Conservation (phyloP, 1,140 invertebrate genomes). For the Ostrea denselamellosa region DNA sequence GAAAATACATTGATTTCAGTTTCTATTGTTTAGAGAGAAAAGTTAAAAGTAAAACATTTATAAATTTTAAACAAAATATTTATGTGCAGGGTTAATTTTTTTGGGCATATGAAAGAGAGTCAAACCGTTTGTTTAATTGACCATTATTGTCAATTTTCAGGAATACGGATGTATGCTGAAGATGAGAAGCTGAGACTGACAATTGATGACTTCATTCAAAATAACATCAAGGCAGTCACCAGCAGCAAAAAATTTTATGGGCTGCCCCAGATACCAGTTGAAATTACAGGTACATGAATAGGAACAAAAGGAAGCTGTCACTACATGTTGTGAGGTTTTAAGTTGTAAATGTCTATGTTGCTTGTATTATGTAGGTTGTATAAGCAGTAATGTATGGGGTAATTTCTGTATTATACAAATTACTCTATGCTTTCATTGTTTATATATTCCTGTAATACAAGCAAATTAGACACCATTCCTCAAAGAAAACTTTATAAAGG, state of each 20-base stretch:
- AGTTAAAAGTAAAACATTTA: not conserved
- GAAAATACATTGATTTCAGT: not conserved
- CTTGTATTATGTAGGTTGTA: no score
- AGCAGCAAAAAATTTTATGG: conserved; percentile 82
- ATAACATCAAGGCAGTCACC: conserved; percentile 84
- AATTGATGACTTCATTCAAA: conserved; percentile 86
- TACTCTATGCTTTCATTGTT: no score
- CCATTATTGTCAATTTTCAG: conserved; percentile 57
- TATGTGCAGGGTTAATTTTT: not conserved
- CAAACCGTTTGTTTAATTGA: not conserved
- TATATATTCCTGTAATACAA: no score
- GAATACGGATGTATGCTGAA: conserved; percentile 60
- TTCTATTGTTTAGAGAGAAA: not conserved
- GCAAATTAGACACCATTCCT: no score
- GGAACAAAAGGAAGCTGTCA: no score
- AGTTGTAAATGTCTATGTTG: no score
- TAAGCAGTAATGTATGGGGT: no score
- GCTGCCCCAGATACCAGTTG: conserved; percentile 84
- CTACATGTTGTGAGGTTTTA: no score
- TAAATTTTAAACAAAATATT: not conserved
- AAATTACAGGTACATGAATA: conserved; percentile 69
- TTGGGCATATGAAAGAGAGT: not conserved
- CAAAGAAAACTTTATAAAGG: no score
- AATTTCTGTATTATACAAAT: no score
- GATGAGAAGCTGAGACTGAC: conserved; percentile 82